Evolutionary conservation across 2,113 vertebrate genomes (phyloP), one percentile per base, ranked within the genome.

Genomic region (Paramisgurnus dabryanus): DNA sequence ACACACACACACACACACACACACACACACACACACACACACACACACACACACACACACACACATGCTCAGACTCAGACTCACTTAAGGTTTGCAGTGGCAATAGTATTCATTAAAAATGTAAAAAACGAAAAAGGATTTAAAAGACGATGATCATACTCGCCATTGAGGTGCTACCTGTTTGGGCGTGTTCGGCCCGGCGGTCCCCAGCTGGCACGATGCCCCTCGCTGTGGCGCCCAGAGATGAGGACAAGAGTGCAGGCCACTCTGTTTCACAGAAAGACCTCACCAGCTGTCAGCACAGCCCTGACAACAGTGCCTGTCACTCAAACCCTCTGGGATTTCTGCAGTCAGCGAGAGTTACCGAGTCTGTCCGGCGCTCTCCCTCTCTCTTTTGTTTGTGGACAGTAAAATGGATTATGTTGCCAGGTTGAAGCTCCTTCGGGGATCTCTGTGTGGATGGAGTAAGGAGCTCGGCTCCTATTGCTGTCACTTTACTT

Each of bases 251-350:
- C 84, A 82, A 75, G 72, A 82, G 80, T 43, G 71, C 74, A 61
- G 70, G 55, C 55, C 40, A 79, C 45, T 83, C 93, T 92, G 95
- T 97, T 96, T 97, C 94, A 96, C 93, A 85, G 75, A 90, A 91
- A 91, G 92, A 93, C 93, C 94, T 93, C 92, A 94, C 94, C 96
- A 98, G 97, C 96, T 98, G 96, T 96, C 96, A 96, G 92, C 94
- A 94, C 93, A 93, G 92, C 93, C 92, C 93, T 93, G 93, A 92
- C 95, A 97, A 98, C 96, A 94, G 95, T 90, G 90, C 93, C 96
- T 98, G 96, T 98, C 96, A 97, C 94, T 97, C 95, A 87, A 92
- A 92, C 94, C 94, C 92, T 92, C 67, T 92, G 95, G 95, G 96
- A 97, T 94, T 96, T 95, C 96, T 91, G 94, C 93, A 93, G 95